A percentile compares a stretch with the other conserved stretches of the same genome.
These are phyloP conservation scores for Morbakka virulenta DNA, from an alignment of 30 jellyfish, hydroid and myxozoan genomes.

Conservation along the genomic window DNA sequence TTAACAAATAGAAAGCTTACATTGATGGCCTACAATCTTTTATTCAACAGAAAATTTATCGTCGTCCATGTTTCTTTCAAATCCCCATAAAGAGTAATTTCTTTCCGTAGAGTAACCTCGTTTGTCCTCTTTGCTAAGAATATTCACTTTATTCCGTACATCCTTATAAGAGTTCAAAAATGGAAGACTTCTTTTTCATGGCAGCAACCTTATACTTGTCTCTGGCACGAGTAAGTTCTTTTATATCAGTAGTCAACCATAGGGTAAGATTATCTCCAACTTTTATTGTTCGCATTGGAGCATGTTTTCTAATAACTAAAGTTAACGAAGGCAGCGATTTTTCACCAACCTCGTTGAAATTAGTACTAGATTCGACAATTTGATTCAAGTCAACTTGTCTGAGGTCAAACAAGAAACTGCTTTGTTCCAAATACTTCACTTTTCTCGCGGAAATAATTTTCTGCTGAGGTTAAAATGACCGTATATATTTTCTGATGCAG, in stretches of 20 bases:
- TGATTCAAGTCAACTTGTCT: constrained; percentile 2
- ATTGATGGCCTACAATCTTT: background rate
- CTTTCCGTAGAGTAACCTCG: constrained; percentile 19
- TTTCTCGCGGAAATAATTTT: constrained; percentile 23
- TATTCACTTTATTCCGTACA: constrained; percentile 19
- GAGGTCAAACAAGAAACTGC: too few relatives aligned
- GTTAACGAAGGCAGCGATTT: background rate
- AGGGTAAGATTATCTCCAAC: constrained; percentile 27
- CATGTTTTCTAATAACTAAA: constrained; percentile 10
- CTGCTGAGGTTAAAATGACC: constrained; percentile 28
- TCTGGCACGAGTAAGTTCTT: constrained; percentile 21
- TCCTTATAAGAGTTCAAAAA: constrained; percentile 12
- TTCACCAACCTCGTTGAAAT: constrained; percentile 18
- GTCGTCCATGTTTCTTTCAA: constrained; percentile 38
- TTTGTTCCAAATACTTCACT: background rate
- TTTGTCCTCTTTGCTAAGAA: constrained; percentile 15
- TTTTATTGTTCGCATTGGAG: constrained; percentile 28
- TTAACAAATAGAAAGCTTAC: background rate
- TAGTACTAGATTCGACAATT: constrained; percentile 13
- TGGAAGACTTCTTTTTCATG: constrained; percentile 7
- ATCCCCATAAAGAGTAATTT: constrained; percentile 7
- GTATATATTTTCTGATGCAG: too few relatives aligned
- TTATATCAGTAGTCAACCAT: constrained; percentile 38
- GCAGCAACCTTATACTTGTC: constrained; percentile 21
- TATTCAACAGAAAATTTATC: constrained; percentile 13